These are phyloP conservation scores for Junonia oenone DNA, from an alignment of 2,888 invertebrate genomes.

Conservation along the genomic window DNA sequence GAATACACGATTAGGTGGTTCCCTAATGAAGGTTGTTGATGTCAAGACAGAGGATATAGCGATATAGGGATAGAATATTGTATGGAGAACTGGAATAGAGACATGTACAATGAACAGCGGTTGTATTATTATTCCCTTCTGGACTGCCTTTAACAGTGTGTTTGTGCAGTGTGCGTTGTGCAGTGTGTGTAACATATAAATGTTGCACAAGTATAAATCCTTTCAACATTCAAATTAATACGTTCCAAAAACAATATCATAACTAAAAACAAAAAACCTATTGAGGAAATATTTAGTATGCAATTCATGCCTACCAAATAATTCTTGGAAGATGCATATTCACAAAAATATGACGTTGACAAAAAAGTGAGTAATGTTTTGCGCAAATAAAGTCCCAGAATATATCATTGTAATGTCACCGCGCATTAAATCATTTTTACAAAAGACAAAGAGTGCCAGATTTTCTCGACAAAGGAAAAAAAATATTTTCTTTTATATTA, in stretches of 20 bases:
- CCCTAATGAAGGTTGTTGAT: no score
- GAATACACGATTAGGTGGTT: no score
- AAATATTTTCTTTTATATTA: not conserved
- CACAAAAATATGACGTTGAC: constrained; percentile 10
- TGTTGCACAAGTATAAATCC: no score
- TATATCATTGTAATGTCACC: constrained; percentile 1
- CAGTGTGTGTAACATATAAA: no score
- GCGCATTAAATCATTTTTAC: constrained; percentile 1
- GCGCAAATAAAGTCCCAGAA: constrained; percentile 9
- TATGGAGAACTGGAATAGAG: no score
- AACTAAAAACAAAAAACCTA: not conserved
- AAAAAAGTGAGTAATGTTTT: constrained; percentile 15
- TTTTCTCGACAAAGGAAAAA: not conserved
- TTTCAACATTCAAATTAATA: no score
- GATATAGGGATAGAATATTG: no score
- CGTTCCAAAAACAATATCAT: not conserved
- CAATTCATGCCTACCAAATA: not conserved
- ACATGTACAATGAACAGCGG: no score
- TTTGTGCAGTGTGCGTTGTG: no score
- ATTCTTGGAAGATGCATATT: constrained; percentile 10
- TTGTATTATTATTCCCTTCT: no score
- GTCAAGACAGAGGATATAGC: no score
- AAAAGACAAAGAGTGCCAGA: not conserved
- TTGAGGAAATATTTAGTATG: not conserved
- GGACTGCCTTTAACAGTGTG: no score